Conservation (phyloP, 2,113 vertebrate species). For the Zosterops pallidus region DNA sequence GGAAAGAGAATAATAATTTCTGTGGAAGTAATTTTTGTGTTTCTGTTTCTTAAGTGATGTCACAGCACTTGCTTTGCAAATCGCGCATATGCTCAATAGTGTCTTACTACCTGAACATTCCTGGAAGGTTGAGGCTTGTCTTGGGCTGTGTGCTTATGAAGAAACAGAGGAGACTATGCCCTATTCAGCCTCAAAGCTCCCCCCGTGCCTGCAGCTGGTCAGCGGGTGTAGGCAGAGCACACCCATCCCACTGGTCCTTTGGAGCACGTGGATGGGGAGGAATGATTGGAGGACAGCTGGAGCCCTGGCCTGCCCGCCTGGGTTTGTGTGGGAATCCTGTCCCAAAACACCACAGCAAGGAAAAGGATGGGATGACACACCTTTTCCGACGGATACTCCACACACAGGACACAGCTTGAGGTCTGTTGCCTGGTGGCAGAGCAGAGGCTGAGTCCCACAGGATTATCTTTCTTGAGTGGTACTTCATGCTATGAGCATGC, state of each 20-base stretch:
- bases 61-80: neutral
- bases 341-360: neutral
- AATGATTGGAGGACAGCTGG: neutral
- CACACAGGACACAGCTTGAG: fast-evolving
- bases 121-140: neutral
- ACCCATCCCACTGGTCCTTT: neutral
- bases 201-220: fast-evolving
- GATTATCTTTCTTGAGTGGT: neutral
- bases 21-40: neutral
- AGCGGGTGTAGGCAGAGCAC: fast-evolving
- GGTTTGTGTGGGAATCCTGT: neutral
- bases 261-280: fast-evolving
- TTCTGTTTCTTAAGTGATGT: neutral
- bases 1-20: neutral
- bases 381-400: fast-evolving
- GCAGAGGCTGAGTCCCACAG: neutral
- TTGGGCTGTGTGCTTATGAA: neutral
- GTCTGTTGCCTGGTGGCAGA: neutral
- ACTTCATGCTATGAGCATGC: neutral
- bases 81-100: neutral
- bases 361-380: neutral
- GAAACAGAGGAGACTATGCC: neutral
- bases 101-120: neutral
- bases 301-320: fast-evolving
- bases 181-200: neutral